Base-by-base conservation (phyloP, 37 sponge, comb jelly and placozoan species). In the Aplysina aerophoba region DNA sequence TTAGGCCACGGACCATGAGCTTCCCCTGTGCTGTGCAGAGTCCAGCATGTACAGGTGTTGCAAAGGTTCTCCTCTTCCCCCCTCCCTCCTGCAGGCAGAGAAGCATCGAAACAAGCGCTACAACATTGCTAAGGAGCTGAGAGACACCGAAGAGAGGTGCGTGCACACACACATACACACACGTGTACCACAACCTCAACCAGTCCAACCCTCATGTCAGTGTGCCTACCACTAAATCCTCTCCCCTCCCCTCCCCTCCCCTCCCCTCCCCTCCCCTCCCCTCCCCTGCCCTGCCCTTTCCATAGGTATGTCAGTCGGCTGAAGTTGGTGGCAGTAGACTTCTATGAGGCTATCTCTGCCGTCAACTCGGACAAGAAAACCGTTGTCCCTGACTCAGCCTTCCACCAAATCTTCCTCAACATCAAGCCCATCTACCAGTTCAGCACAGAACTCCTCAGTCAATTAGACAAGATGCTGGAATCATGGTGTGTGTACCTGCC, bases 341-440 rank as follows among this genome's bases (percentile, higher is more conserved):
- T 93, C 73, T 59, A 73, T 71, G 62, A 28, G 1, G 73, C 73
- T 0, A 81, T 93, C 15, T 3, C 30, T 0, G 56, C 67, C 15
- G 68, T 86, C 25, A 85, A 87, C 59, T 14, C 69, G 2, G 56
- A 71, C 55, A 67, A 33, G 20, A 88, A 90, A 68, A 72, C 80
- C 27, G 58, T 84, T 12, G 71, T 94, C 27, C 89, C 95, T 20
- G 88, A 89, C 4, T 27, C 62, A 11, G 68, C 67, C 24, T 37
- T 86, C 2, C 24, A 86, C 21, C 86, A 73, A 28, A 94, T 94
- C 30, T 94, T 94, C 77, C 87, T 84, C 36, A 89, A 94, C 75
- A 89, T 94, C 15, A 58, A 34, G 24, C 89, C 89, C 85, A 91
- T 94, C 59, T 66, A 94, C 55, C 68, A 87, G 55, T 84, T 94